phyloP scores from a whole-genome alignment of 2,888 invertebrate species.

The Dryadula phaetusa region DNA sequence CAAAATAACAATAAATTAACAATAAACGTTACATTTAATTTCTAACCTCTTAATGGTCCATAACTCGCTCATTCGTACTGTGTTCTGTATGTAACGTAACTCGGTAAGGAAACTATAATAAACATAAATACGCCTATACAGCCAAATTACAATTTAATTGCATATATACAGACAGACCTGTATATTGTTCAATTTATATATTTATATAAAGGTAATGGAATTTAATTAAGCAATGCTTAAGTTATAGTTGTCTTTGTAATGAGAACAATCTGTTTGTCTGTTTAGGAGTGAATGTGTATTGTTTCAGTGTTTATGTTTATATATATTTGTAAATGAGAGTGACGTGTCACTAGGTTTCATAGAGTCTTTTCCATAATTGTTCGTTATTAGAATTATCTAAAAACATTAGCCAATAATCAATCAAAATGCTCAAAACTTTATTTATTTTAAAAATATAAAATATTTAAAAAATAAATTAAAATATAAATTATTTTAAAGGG shows the following conservation, averaged over 20 bases:
- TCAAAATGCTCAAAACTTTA: too few relatives aligned
- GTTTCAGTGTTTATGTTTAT: not conserved
- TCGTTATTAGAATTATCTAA: too few relatives aligned
- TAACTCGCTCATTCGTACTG: slow-evolving; percentile 22
- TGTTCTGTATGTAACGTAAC: slow-evolving; percentile 23
- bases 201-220: not conserved
- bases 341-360: not conserved
- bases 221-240: not conserved
- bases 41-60: slow-evolving; percentile 31
- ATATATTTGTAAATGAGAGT: too few relatives aligned
- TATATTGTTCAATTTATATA: not conserved
- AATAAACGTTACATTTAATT: slow-evolving; percentile 32
- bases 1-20: slow-evolving; percentile 30
- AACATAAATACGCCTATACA: slow-evolving; percentile 30
- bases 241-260: slow-evolving; percentile 2
- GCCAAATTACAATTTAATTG: slow-evolving; percentile 42
- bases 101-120: slow-evolving; percentile 30
- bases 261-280: not conserved
- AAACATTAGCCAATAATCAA: too few relatives aligned
- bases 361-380: too few relatives aligned
- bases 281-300: not conserved
- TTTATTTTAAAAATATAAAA: too few relatives aligned
- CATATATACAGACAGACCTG: slow-evolving; percentile 23
- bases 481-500: too few relatives aligned
- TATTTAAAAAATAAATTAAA: too few relatives aligned